Conservation (phyloP, 2,113 vertebrate species). For the Spilogale gracilis region DNA sequence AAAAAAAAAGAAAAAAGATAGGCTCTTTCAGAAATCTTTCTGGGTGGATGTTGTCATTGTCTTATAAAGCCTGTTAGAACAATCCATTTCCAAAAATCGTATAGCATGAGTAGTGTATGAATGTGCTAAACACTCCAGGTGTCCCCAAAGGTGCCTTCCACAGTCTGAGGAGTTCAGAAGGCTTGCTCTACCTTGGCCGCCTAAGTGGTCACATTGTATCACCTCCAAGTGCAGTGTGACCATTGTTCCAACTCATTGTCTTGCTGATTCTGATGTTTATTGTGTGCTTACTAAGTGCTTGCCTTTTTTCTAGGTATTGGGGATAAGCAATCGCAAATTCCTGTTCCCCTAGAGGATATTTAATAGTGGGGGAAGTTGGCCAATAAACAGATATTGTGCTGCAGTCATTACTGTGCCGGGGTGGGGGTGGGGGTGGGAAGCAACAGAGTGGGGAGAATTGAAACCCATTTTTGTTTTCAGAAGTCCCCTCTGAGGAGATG, state of each 20-base stretch:
- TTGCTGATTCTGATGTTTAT: not conserved
- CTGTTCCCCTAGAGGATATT: not conserved
- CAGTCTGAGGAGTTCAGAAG: not conserved
- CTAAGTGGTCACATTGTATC: not conserved
- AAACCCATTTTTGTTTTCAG: not conserved
- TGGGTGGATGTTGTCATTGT: not conserved
- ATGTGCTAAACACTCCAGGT: not conserved
- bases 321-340: not conserved
- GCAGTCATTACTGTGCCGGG: not conserved
- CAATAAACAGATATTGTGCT: not conserved
- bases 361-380: not conserved
- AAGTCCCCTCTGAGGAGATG: not conserved
- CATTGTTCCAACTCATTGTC: not conserved
- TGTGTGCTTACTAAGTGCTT: not conserved
- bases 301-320: conserved; percentile 26
- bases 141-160: not conserved
- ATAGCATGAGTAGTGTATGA: not conserved
- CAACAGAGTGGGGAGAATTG: not conserved
- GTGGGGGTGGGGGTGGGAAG: not conserved
- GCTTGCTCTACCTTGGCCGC: not conserved
- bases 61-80: not conserved
- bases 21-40: not conserved
- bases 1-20: too few relatives aligned
- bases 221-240: not conserved
- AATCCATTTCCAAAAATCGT: not conserved